phyloP scores from a whole-genome alignment of 2,888 invertebrate species.

The Epirrhoe alternata region DNA sequence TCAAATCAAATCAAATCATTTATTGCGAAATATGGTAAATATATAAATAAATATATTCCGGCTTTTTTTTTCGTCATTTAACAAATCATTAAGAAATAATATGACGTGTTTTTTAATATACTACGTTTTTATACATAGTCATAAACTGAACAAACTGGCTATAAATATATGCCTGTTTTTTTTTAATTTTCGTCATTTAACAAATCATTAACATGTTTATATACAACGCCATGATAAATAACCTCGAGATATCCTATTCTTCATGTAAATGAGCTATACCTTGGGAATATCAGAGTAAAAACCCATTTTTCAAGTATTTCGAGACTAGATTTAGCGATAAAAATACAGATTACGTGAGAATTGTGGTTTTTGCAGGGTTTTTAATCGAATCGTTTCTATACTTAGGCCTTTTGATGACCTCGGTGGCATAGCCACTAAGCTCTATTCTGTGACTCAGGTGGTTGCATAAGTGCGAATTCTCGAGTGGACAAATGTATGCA shows the following conservation, averaged over 20 bases:
- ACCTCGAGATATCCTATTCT: background rate
- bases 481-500: too few species aligned
- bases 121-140: background rate
- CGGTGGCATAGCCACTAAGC: too few species aligned
- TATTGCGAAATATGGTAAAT: too few species aligned
- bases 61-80: too few species aligned
- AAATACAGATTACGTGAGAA: background rate
- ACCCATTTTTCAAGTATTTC: background rate
- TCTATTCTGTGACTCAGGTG: too few species aligned
- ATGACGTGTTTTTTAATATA: too few species aligned
- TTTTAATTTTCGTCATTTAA: background rate
- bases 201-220: background rate
- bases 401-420: too few species aligned
- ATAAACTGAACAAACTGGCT: background rate
- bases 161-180: background rate
- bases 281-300: background rate
- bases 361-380: background rate
- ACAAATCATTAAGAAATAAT: too few species aligned
- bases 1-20: too few species aligned
- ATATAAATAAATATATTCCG: too few species aligned
- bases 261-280: background rate
- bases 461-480: too few species aligned
- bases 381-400: too few species aligned
- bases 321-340: background rate
- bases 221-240: background rate